Conservation (phyloP, 1,140 invertebrate genomes). For the Battus philenor region DNA sequence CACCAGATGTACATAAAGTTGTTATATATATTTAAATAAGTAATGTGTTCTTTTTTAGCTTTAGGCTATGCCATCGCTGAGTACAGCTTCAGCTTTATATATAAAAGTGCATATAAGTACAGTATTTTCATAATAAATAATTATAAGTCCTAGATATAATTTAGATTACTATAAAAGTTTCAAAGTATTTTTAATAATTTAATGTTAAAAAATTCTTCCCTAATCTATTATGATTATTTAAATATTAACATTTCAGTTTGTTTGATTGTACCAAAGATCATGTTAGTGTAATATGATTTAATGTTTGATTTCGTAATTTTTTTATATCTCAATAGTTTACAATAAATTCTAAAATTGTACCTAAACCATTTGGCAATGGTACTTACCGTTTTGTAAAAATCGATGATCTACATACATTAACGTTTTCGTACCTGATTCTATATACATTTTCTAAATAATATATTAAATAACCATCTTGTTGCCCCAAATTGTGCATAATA, state of each 20-base stretch:
- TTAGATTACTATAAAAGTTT: too few relatives aligned
- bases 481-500: conserved; percentile 4
- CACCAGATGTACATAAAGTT: too few relatives aligned
- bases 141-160: too few relatives aligned
- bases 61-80: conserved; percentile 3
- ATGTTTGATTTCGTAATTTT: too few relatives aligned
- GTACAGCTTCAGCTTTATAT: conserved; percentile 1
- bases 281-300: conserved; percentile 2
- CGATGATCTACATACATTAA: background rate
- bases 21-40: too few relatives aligned
- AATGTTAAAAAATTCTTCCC: background rate
- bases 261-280: conserved; percentile 14
- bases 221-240: background rate
- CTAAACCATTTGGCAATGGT: conserved; percentile 8
- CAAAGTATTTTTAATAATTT: too few relatives aligned
- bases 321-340: too few relatives aligned
- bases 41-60: background rate
- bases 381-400: conserved; percentile 12
- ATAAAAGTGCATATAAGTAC: conserved; percentile 2
- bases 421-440: conserved; percentile 4
- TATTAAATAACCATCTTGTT: background rate
- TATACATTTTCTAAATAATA: background rate
- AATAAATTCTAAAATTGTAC: too few relatives aligned
- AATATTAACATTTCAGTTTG: background rate
- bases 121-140: conserved; percentile 14